phyloP scores from a whole-genome alignment of 2,797 vertebrate genomes.

The Eidolon dupreanum region DNA sequence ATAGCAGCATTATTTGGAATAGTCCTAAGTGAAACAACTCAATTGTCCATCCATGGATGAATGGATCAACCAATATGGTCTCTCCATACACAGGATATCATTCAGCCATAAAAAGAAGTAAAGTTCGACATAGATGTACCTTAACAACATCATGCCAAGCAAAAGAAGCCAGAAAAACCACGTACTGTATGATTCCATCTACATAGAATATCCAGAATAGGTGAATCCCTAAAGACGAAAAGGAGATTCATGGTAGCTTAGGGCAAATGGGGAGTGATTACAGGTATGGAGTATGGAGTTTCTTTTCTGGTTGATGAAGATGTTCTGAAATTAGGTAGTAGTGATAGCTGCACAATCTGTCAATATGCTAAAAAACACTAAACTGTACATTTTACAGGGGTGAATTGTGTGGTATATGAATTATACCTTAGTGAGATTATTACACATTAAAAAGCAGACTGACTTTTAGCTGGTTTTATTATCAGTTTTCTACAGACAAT shows the following conservation, averaged over 20 bases:
- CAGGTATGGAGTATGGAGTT: not conserved
- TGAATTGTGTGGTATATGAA: not conserved
- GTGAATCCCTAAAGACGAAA: not conserved
- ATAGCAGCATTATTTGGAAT: not conserved
- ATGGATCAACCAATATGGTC: not conserved
- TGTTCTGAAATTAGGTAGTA: not conserved
- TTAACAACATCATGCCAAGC: accelerated
- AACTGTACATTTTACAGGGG: not conserved
- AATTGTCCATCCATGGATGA: not conserved
- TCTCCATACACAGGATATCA: not conserved
- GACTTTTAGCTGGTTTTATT: not conserved
- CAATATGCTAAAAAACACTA: not conserved
- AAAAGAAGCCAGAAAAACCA: not conserved
- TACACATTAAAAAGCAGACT: not conserved
- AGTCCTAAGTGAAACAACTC: not conserved
- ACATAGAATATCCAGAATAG: accelerated
- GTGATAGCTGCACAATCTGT: not conserved
- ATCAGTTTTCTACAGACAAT: not conserved
- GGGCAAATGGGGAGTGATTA: not conserved
- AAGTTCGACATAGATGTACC: no score
- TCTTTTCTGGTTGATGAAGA: not conserved
- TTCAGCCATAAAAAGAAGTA: not conserved
- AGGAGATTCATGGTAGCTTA: accelerated
- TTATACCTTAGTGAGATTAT: not conserved
- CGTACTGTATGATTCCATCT: accelerated